A percentile compares a stretch with the other conserved stretches of the same genome.
phyloP scores from a whole-genome alignment of 2,797 vertebrate genomes.

The Tolypeutes matacus region DNA sequence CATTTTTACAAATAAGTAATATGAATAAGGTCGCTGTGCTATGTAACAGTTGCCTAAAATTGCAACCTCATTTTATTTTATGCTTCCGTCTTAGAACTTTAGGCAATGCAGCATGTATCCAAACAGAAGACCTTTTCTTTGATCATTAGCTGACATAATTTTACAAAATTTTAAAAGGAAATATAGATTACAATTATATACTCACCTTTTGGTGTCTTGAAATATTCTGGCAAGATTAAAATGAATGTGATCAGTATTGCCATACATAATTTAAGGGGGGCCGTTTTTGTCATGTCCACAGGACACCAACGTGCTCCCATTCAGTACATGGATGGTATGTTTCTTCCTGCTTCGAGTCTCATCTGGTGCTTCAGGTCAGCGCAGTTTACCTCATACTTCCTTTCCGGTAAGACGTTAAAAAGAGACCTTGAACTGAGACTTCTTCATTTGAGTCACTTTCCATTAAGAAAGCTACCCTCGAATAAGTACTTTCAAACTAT shows the following conservation, averaged over 20 bases:
- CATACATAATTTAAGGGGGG: conserved; percentile 90
- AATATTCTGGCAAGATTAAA: conserved; percentile 94
- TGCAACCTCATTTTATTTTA: conserved; percentile 21
- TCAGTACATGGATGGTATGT: conserved; percentile 26
- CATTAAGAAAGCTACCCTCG: conserved; percentile 60
- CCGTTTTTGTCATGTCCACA: conserved; percentile 88
- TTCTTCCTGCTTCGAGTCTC: conserved; percentile 85
- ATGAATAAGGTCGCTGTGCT: not conserved
- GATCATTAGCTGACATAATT: not conserved
- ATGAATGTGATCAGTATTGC: conserved; percentile 91
- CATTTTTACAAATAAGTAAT: conserved; percentile 19
- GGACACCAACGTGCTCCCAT: conserved; percentile 76
- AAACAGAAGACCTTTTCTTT: conserved; percentile 22
- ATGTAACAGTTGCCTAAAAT: conserved; percentile 5
- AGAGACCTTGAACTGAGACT: conserved; percentile 53
- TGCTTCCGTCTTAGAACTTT: not conserved
- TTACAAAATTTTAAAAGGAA: conserved; percentile 58
- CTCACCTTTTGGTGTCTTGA: conserved; percentile 91
- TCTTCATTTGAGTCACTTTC: conserved; percentile 72
- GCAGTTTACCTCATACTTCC: conserved; percentile 84
- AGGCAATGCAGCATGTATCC: not conserved
- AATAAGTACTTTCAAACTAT: conserved; percentile 47
- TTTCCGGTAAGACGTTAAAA: conserved; percentile 70
- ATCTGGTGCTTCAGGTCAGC: conserved; percentile 58
- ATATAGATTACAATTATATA: conserved; percentile 69